A percentile compares a stretch with the other conserved stretches of the same genome.
phyloP scores from a whole-genome alignment of 2,113 vertebrate genomes.

The Albula goreensis region DNA sequence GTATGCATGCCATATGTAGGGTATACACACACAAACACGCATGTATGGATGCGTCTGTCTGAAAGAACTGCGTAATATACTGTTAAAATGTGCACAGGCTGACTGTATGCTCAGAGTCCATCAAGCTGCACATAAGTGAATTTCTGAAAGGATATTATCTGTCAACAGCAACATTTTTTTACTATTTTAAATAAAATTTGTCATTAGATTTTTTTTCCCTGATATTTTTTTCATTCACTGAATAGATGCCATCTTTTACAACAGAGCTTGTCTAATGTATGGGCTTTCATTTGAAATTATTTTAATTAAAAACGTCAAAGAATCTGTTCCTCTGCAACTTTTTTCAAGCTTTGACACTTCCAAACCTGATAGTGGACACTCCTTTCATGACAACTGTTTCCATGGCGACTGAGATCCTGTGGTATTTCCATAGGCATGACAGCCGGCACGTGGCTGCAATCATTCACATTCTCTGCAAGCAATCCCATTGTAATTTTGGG shows the following conservation, averaged over 20 bases:
- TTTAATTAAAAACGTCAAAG: too few relatives aligned
- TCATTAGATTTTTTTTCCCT: neutral
- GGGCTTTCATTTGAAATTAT: neutral
- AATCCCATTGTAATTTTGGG: constrained; percentile 60
- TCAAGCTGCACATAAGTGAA: constrained; percentile 25
- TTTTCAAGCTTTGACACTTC: too few relatives aligned
- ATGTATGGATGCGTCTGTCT: constrained; percentile 27
- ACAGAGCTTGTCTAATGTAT: neutral
- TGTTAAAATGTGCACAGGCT: constrained; percentile 31
- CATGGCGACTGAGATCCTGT: neutral
- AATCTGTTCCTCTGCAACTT: too few relatives aligned
- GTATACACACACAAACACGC: constrained; percentile 28
- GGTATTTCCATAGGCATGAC: neutral
- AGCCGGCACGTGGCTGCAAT: constrained; percentile 30
- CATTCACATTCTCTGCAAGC: constrained; percentile 36
- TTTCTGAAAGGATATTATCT: constrained; percentile 13
- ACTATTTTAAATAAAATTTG: neutral
- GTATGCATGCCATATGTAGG: constrained; percentile 56
- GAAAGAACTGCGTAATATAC: constrained; percentile 43
- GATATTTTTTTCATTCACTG: neutral
- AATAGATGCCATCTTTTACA: neutral
- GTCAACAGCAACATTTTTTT: neutral
- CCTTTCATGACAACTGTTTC: neutral
- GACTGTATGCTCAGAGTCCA: constrained; percentile 16
- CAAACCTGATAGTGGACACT: neutral